These are phyloP conservation scores for Patella pellucida DNA, from an alignment of 2,888 invertebrate genomes.

Conservation along the genomic window DNA sequence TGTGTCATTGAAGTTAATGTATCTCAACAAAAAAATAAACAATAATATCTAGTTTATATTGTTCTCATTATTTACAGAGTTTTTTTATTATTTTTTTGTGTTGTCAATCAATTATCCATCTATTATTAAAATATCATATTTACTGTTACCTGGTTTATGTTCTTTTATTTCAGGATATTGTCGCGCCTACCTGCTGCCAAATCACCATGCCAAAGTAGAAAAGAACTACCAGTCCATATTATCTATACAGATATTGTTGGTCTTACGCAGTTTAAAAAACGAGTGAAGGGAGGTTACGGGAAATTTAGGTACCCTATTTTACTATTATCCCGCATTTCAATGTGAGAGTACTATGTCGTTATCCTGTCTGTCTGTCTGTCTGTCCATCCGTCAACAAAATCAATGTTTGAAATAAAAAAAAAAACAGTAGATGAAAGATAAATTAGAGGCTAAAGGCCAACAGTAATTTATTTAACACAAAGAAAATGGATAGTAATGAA, in stretches of 20 bases:
- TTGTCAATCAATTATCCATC: too few species aligned
- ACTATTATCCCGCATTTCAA: not conserved
- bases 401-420: not conserved
- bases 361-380: not conserved
- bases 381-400: not conserved
- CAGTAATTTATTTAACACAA: too few species aligned
- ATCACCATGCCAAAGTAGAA: constrained; percentile 65
- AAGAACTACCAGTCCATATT: constrained; percentile 68
- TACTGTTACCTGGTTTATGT: too few species aligned
- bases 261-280: constrained; percentile 69
- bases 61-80: too few species aligned
- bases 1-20: too few species aligned
- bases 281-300: constrained; percentile 65
- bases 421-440: too few species aligned
- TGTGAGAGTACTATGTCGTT: not conserved
- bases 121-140: too few species aligned
- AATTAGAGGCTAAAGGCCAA: too few species aligned
- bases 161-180: constrained; percentile 54
- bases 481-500: too few species aligned
- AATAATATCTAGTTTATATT: too few species aligned
- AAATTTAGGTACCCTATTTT: constrained; percentile 66
- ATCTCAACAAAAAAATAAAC: too few species aligned
- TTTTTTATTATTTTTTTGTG: too few species aligned
- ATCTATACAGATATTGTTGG: constrained; percentile 73
- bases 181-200: constrained; percentile 62